Evolutionary conservation across 2,113 vertebrate genomes (phyloP), one percentile per base, ranked within the genome.

Genomic region (Narcine bancroftii): DNA sequence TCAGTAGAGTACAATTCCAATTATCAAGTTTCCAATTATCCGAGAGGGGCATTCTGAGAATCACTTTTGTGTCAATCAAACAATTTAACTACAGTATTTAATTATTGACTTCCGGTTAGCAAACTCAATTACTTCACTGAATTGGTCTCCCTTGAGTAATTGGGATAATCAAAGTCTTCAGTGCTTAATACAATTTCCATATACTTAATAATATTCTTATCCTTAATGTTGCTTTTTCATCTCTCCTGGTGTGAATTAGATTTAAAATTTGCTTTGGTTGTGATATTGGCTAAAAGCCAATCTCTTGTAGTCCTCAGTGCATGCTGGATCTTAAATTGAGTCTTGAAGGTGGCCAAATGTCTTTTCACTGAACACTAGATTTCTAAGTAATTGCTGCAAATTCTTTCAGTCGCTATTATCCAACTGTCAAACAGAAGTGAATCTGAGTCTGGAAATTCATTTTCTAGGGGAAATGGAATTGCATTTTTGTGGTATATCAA

Each of bases 1-100:
- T 65, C 39, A 91, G 89, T 66, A 89, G 56, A 89, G 56, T 91
- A 91, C 89, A 69, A 66, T 91, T 91, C 42, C 89, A 91, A 91
- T 91, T 91, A 91, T 91, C 65, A 91, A 42, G 89, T 69, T 91
- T 69, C 89, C 65, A 91, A 91, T 91, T 91, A 91, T 91, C 39
- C 71, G 63, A 91, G 39, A 91, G 89, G 66, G 65, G 89, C 89
- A 91, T 69, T 91, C 47, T 91, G 39, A 45, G 89, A 91, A 91
- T 69, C 65, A 91, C 89, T 47, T 66, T 91, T 69, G 71, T 66
- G 63, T 91, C 65, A 69, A 69, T 71, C 89, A 91, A 71, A 69
- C 65, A 91, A 91, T 91, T 91, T 91, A 91, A 91, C 63, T 71
- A 91, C 63, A 91, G 65, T 91, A 91, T 91, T 91, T 91, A 91